Base-by-base conservation (phyloP, 1,140 invertebrate species). In the Protaetia brevitarsis region DNA sequence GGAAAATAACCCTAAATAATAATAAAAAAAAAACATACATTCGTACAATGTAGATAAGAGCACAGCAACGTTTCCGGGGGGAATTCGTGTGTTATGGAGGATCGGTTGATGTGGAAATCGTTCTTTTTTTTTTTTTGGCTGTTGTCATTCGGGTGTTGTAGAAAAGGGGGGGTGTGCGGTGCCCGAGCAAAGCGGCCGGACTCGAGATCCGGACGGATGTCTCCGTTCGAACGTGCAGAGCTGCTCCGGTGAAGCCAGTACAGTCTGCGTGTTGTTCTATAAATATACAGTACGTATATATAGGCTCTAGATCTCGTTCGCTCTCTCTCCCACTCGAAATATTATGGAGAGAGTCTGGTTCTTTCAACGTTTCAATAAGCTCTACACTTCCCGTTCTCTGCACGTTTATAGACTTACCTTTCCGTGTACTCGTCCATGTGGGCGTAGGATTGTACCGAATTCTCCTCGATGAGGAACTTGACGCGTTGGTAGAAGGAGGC, bases 401-500 rank as follows among this genome's bases (percentile, higher is more conserved):
- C 29, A 34, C 60, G 11, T 31, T 28, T 8, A 2, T 29, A n/a
- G 61, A 86, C 90, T 89, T 89, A 98, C 97, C 94, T 97, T 86
- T 98, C 95, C 72, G 93, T 96, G 83, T 97, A 99, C 81, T 97
- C 93, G 81, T 96, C 93, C 83, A 92, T 91, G 76, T 96, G 94
- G 21, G 96, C 95, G 82, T 98, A 99, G 74, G 92, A 96, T 81
- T 99, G 97, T 26, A 99, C 96, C 65, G 94, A 96, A 79, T 97
- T 95, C 79, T 98, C 95, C 82, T 99, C 96, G 65, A 99, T 96
- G 63, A 99, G 87, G 81, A 99, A 99, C 77, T 96, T 96, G 78
- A 99, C 96, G 37, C 95, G 86, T 78, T 99, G 95, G 77, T 97
- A 99, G 81, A 99, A 99, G 1, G 96, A 96, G 4, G 95, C 95